Evolutionary conservation across 1,140 invertebrate genomes (phyloP), one percentile per base, ranked within the genome.

Genomic region (Mercenaria mercenaria): DNA sequence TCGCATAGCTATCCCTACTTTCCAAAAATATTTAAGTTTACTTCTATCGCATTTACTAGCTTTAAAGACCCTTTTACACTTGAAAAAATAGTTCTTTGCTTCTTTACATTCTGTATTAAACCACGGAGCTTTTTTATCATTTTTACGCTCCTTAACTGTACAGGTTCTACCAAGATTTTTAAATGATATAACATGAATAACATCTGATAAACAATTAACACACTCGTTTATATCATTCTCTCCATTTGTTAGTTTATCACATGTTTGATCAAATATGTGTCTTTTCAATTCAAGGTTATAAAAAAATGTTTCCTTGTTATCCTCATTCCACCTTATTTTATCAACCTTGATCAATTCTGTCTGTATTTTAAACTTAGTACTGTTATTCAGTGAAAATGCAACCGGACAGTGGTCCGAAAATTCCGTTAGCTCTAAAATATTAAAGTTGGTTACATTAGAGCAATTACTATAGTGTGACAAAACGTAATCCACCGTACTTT

Each of bases 401-500:
- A 72, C 39, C 18, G 67, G 67, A 39, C 67, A 72, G 18, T 72
- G 67, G 18, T 72, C 67, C 6, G 67, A 72, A 18, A 72, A 72
- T 26, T 72, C 67, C 18, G 67, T 72, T 20, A 72, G 37, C 37
- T 72, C 67, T 3, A 72, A 6, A 39, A 72, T 34, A 72, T 34
- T 39, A 39, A 72, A 15, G 39, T 72, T 18, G 2, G 67, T 72
- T 20, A 72, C 18, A 72, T 37, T 15, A 29, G n/a, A 10, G 39
- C 20, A 72, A 39, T 29, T n/a, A 1, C 18, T 34, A 39, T 39
- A 72, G 15, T 26, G 20, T 8, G 67, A 39, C n/a, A 72, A 52
- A 52, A 79, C 32, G 56, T 79, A 79, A n/a, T 79, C 76, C 50
- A 79, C 50, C 32, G 15, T 32, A 56, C 76, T 79, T 11, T 29